A percentile compares a stretch with the other conserved stretches of the same genome.
Conservation (phyloP, 2,888 invertebrate genomes). For the Anagyrus pseudococci region DNA sequence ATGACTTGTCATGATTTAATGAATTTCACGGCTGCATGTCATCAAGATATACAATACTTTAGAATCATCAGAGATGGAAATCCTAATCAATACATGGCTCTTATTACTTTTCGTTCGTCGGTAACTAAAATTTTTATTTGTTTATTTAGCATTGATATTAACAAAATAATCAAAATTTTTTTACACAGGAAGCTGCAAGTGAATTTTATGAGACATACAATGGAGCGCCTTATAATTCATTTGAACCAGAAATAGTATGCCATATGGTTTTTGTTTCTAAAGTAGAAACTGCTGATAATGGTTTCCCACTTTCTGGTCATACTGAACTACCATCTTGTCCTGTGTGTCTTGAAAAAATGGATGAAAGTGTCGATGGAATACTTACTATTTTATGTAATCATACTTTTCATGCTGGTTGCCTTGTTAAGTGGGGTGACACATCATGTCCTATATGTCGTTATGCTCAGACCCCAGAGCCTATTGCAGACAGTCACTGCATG, state of each 20-base stretch:
- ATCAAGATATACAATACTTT: constrained; percentile 87
- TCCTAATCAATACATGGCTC: constrained; percentile 97
- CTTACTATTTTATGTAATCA: constrained; percentile 98
- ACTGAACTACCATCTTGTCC: constrained; percentile 98
- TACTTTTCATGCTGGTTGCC: constrained; percentile 94
- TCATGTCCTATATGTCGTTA: constrained; percentile 98
- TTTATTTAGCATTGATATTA: not conserved
- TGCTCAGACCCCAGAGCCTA: constrained; percentile 82
- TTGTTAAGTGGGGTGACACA: constrained; percentile 95
- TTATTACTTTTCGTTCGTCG: constrained; percentile 74
- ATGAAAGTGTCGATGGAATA: constrained; percentile 97
- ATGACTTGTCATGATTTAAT: constrained; percentile 93
- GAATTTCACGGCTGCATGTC: constrained; percentile 93
- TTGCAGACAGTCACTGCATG: constrained; percentile 73
- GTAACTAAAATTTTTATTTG: constrained; percentile 47
- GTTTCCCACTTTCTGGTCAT: constrained; percentile 77
- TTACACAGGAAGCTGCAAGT: constrained; percentile 76
- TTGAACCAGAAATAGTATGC: constrained; percentile 91
- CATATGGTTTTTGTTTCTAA: constrained; percentile 94
- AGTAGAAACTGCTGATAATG: constrained; percentile 86
- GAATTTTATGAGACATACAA: constrained; percentile 94
- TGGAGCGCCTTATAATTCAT: constrained; percentile 88
- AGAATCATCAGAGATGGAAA: constrained; percentile 89
- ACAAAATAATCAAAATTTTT: constrained; percentile 3
- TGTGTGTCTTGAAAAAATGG: constrained; percentile 96